Conservation (phyloP, 2,888 invertebrate species). For the Nemoura dubitans region DNA sequence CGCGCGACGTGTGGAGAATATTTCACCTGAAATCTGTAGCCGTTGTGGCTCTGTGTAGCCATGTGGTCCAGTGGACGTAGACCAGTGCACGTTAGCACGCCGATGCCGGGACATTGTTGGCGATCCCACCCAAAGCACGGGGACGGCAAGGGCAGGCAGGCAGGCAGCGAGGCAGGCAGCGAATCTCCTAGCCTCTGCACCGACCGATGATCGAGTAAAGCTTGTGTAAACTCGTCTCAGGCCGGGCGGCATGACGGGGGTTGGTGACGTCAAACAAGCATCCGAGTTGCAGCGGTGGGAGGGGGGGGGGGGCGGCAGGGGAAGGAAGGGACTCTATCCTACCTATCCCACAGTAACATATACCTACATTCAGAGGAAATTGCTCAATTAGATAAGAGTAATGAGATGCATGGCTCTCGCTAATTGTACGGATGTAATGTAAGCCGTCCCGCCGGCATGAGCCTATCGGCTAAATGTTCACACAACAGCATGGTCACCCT, state of each 20-base stretch:
- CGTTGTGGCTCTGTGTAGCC: not conserved
- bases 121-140: too few relatives aligned
- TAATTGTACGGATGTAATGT: constrained; percentile 14
- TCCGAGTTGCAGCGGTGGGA: too few relatives aligned
- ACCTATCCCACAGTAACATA: constrained; percentile 23
- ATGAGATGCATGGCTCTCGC: constrained; percentile 19
- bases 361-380: constrained; percentile 33
- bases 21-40: not conserved
- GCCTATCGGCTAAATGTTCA: not conserved
- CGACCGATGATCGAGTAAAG: not conserved
- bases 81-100: not conserved
- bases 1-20: not conserved
- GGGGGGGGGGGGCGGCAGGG: not conserved
- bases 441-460: not conserved
- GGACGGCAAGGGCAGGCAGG: not conserved
- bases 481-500: not conserved
- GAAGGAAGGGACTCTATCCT: not conserved
- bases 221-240: constrained; percentile 3
- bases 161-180: not conserved
- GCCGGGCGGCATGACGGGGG: constrained; percentile 5
- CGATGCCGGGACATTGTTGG: not conserved
- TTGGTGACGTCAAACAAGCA: constrained; percentile 14
- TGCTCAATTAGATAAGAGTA: constrained; percentile 29
- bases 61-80: not conserved
- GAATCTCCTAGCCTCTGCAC: not conserved